A percentile compares a stretch with the other conserved stretches of the same genome.
Evolutionary conservation across 2,888 invertebrate species (phyloP).

Genomic region (Athetis lepigone): DNA sequence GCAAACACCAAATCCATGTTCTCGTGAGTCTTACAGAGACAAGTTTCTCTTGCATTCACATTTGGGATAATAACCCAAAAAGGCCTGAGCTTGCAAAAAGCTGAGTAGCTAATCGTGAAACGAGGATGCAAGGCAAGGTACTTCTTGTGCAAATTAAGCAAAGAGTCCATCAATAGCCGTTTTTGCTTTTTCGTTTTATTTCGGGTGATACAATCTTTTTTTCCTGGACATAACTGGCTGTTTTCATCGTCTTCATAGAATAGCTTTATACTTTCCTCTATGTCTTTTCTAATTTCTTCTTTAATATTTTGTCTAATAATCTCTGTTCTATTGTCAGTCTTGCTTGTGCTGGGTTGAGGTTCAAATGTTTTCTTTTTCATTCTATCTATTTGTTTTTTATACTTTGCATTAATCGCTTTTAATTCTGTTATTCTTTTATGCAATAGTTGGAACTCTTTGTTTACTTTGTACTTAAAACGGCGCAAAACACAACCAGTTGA

Average conservation of each 20-base stretch:
- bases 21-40: slow-evolving; percentile 34
- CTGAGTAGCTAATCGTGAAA: slow-evolving; percentile 31
- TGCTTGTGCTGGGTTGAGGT: too few species aligned
- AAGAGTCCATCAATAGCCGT: slow-evolving; percentile 25
- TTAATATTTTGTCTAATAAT: background rate
- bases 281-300: slow-evolving; percentile 6
- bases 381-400: too few species aligned
- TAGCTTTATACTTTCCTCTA: slow-evolving; percentile 14
- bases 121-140: slow-evolving; percentile 19
- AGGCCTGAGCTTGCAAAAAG: slow-evolving; percentile 31
- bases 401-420: too few species aligned
- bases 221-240: slow-evolving; percentile 21
- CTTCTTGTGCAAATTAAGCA: slow-evolving; percentile 27
- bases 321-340: background rate
- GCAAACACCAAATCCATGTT: slow-evolving; percentile 27
- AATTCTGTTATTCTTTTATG: too few species aligned
- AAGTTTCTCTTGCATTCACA: slow-evolving; percentile 33
- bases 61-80: slow-evolving; percentile 38
- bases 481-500: too few species aligned
- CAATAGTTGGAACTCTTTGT: too few species aligned
- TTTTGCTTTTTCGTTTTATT: slow-evolving; percentile 35
- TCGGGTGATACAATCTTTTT: slow-evolving; percentile 29
- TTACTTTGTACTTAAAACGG: too few species aligned
- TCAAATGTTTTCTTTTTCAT: too few species aligned
- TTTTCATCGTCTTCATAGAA: slow-evolving; percentile 25